Conservation (phyloP, 2,888 invertebrate genomes). For the Eupithecia exiguata region DNA sequence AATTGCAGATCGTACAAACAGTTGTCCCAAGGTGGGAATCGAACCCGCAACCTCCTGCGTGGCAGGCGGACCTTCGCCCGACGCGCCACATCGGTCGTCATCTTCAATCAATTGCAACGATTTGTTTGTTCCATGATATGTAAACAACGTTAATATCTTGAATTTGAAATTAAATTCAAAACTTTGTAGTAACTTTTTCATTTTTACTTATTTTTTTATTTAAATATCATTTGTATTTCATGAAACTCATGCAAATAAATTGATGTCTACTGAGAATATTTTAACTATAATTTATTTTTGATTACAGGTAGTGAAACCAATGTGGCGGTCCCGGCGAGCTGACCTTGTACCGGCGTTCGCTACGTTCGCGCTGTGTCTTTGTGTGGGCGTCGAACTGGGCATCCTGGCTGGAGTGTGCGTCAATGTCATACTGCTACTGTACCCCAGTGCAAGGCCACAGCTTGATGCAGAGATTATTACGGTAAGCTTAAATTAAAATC, state of each 20-base stretch:
- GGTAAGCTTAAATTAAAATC: slow-evolving; percentile 63
- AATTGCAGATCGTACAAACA: too few relatives aligned
- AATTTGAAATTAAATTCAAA: background rate
- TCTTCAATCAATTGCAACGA: too few relatives aligned
- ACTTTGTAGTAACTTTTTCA: background rate
- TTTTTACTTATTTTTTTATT: background rate
- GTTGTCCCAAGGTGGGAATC: too few relatives aligned
- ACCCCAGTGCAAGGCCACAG: slow-evolving; percentile 91
- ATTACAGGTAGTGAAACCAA: slow-evolving; percentile 88
- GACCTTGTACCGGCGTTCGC: slow-evolving; percentile 90
- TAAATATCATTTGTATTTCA: background rate
- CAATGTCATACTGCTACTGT: slow-evolving; percentile 90
- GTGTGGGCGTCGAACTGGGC: slow-evolving; percentile 93
- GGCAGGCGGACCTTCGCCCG: too few relatives aligned
- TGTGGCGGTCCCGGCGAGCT: slow-evolving; percentile 93
- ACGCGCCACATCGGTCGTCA: too few relatives aligned
- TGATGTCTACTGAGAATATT: background rate
- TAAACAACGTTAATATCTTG: background rate
- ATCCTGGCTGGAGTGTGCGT: slow-evolving; percentile 92
- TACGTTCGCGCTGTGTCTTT: slow-evolving; percentile 92
- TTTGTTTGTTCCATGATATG: background rate
- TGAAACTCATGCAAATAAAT: background rate
- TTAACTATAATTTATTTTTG: background rate
- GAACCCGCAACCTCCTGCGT: too few relatives aligned
- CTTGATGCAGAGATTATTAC: slow-evolving; percentile 88